A percentile compares a stretch with the other conserved stretches of the same genome.
Conservation (phyloP, 2,888 invertebrate genomes). For the Lycaena phlaeas region DNA sequence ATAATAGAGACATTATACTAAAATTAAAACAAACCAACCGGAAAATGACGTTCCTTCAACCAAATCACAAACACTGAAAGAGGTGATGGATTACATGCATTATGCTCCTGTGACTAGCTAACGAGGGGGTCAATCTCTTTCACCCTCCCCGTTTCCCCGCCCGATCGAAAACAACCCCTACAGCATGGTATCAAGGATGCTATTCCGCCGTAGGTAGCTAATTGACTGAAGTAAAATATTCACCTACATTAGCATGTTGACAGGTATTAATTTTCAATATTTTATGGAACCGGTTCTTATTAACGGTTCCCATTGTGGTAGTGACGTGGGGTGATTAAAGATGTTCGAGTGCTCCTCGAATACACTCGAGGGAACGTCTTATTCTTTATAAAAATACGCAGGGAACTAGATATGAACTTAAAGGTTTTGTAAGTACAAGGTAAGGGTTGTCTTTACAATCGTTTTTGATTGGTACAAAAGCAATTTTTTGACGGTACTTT, state of each 20-base stretch:
- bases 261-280: constrained; percentile 36
- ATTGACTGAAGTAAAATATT: constrained; percentile 7
- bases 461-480: background rate
- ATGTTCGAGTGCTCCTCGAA: constrained; percentile 4
- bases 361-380: background rate
- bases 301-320: constrained; percentile 10
- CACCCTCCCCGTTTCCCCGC: constrained; percentile 9
- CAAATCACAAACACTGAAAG: constrained; percentile 38
- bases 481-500: too few species aligned
- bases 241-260: constrained; percentile 22
- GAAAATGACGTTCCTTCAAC: constrained; percentile 43
- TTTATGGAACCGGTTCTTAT: constrained; percentile 20
- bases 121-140: constrained; percentile 29
- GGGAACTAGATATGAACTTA: too few species aligned
- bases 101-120: constrained; percentile 24
- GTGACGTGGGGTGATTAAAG: constrained; percentile 8
- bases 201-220: background rate
- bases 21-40: constrained; percentile 23
- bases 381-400: too few species aligned
- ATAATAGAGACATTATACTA: constrained; percentile 5
- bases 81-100: constrained; percentile 35
- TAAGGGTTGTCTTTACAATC: background rate
- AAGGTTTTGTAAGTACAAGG: too few species aligned
- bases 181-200: background rate
- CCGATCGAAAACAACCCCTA: background rate